Evolutionary conservation across 1,140 invertebrate species (phyloP), one percentile per base, ranked within the genome.

Genomic region (Asbolus verrucosus): DNA sequence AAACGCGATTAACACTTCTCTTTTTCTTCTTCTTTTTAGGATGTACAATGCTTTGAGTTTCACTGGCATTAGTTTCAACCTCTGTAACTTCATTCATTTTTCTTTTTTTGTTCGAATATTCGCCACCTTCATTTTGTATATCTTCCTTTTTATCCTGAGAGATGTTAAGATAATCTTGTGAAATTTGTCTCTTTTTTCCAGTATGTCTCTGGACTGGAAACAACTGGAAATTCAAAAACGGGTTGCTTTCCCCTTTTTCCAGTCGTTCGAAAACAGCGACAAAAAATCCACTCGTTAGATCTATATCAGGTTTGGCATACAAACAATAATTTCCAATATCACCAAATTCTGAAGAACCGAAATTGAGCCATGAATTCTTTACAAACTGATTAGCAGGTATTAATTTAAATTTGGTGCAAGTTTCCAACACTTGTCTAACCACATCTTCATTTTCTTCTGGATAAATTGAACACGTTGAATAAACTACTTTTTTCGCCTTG

Each of bases 271-370:
- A 92, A 41, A 97, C 86, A 5, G 95, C 94, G 13, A 98, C 85
- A 83, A 99, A 99, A 82, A 98, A 98, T 18, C 96, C 97, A 83
- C 93, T 96, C 0, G 94, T 96, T 1, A 89, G 81, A 84, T 97
- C 93, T 1, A 83, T 78, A 8, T 92, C 87, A 0, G 91, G 88
- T 70, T 83, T 84, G 0, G 92, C 87, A 79, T 95, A 93, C 0
- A 98, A 73, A 81, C 94, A 97, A 62, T 88, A 89, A 9, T 89
- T 87, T 76, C 84, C 89, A 81, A 83, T 86, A 71, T 84, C 82
- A 6, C 75, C 77, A 74, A 89, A 92, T 67, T 89, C 84, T 1
- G 81, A 73, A 5, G 87, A 88, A 6, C 91, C 90, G 70, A 86
- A 86, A 77, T 90, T 90, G 39, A 83, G 83, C 91, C 91, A 93